These are phyloP conservation scores for Sciurus vulgaris DNA, from an alignment of 2,797 vertebrate species.

Conservation along the genomic window DNA sequence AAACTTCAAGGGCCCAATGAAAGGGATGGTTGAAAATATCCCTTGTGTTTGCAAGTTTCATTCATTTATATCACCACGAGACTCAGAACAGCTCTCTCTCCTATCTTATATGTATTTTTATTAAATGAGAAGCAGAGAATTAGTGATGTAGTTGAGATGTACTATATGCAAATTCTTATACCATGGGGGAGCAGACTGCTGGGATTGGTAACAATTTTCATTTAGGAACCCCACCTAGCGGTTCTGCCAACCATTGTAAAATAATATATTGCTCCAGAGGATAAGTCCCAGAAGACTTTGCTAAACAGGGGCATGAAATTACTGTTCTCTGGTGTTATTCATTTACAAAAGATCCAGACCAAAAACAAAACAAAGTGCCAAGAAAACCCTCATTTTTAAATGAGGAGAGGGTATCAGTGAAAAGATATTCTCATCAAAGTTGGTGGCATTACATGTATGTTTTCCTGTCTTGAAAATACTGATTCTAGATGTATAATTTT, in stretches of 20 bases:
- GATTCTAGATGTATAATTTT: background rate
- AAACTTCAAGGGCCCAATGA: background rate
- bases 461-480: conserved; percentile 55
- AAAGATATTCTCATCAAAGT: conserved; percentile 9
- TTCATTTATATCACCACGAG: conserved; percentile 23
- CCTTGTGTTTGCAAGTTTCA: conserved; percentile 13
- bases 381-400: background rate
- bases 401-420: background rate
- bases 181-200: background rate
- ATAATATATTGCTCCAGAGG: conserved; percentile 5
- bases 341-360: conserved; percentile 41
- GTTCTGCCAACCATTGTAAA: conserved; percentile 34
- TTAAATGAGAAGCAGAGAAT: conserved; percentile 20
- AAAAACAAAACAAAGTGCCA: background rate
- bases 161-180: conserved; percentile 24
- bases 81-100: conserved; percentile 24
- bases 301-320: background rate
- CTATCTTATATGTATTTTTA: background rate
- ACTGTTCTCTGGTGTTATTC: background rate
- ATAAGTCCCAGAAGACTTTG: background rate
- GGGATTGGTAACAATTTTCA: conserved; percentile 18
- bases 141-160: background rate
- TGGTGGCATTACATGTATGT: background rate
- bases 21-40: background rate
- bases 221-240: conserved; percentile 48